These are phyloP conservation scores for Matsumurasca onukii DNA, from an alignment of 1,140 invertebrate genomes.

Conservation along the genomic window DNA sequence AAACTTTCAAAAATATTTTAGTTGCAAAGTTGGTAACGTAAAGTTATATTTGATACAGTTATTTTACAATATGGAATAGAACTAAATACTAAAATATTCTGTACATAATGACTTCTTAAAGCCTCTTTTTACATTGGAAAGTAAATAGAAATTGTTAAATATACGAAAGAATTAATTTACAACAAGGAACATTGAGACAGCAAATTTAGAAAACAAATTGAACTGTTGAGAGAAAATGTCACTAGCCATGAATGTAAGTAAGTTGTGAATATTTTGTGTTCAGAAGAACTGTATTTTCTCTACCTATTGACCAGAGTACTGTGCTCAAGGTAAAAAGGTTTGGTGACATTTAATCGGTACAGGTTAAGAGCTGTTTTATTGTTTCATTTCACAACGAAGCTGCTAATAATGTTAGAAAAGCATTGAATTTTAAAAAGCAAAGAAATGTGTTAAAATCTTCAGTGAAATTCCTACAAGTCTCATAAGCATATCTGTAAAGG, in stretches of 20 bases:
- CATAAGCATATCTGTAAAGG: too few relatives aligned
- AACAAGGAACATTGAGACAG: constrained; percentile 1
- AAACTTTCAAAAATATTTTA: neutral
- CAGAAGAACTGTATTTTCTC: too few relatives aligned
- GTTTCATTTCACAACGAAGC: too few relatives aligned
- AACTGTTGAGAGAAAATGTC: constrained; percentile 11
- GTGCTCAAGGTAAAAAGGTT: too few relatives aligned
- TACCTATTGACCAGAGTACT: too few relatives aligned
- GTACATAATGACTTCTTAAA: constrained; percentile 8
- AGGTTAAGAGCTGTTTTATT: too few relatives aligned
- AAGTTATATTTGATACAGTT: constrained; percentile 22
- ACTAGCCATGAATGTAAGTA: neutral
- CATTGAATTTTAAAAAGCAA: too few relatives aligned
- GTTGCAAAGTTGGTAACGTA: constrained; percentile 3
- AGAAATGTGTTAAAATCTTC: too few relatives aligned
- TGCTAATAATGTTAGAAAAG: too few relatives aligned
- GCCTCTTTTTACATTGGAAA: neutral
- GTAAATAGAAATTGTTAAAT: neutral
- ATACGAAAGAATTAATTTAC: neutral
- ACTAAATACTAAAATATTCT: constrained; percentile 1
- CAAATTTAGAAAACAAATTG: too few relatives aligned
- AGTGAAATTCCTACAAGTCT: too few relatives aligned
- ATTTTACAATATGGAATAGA: constrained; percentile 20
- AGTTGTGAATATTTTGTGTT: neutral
- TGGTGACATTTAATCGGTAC: too few relatives aligned